A percentile compares a stretch with the other conserved stretches of the same genome.
phyloP scores from a whole-genome alignment of 1,140 invertebrate genomes.

The Drosophila pseudoananassae region DNA sequence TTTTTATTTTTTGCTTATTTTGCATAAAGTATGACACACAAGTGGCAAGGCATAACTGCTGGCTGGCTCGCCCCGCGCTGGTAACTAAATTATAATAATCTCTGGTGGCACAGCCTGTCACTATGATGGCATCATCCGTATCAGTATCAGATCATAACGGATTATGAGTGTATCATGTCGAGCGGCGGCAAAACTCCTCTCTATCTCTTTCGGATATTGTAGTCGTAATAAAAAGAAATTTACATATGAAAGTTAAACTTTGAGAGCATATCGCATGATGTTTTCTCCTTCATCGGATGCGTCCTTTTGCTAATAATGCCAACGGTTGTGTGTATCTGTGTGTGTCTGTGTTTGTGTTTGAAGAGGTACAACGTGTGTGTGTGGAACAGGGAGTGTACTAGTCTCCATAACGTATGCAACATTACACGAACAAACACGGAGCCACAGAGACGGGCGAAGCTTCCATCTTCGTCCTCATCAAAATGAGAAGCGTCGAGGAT shows the following conservation, averaged over 20 bases:
- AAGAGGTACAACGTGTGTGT: constrained; percentile 11
- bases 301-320: constrained; percentile 61
- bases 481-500: constrained; percentile 36
- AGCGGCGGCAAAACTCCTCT: constrained; percentile 33
- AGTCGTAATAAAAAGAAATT: constrained; percentile 74
- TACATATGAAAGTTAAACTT: constrained; percentile 63
- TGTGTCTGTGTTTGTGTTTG: constrained; percentile 34
- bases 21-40: constrained; percentile 33
- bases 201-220: constrained; percentile 44
- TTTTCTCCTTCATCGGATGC: constrained; percentile 42
- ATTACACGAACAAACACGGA: constrained; percentile 57
- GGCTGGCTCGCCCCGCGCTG: constrained; percentile 10
- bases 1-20: constrained; percentile 34
- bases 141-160: constrained; percentile 72
- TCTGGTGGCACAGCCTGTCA: constrained; percentile 48
- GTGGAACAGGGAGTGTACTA: constrained; percentile 31
- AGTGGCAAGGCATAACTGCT: constrained; percentile 29
- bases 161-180: constrained; percentile 70
- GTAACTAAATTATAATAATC: constrained; percentile 75
- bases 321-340: background rate
- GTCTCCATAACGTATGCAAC: constrained; percentile 55
- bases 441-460: constrained; percentile 8
- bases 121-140: constrained; percentile 60
- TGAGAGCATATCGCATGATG: constrained; percentile 34
- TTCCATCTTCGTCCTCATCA: constrained; percentile 42